These are phyloP conservation scores for Nerophis lumbriciformis DNA, from an alignment of 2,113 vertebrate species.

Conservation along the genomic window DNA sequence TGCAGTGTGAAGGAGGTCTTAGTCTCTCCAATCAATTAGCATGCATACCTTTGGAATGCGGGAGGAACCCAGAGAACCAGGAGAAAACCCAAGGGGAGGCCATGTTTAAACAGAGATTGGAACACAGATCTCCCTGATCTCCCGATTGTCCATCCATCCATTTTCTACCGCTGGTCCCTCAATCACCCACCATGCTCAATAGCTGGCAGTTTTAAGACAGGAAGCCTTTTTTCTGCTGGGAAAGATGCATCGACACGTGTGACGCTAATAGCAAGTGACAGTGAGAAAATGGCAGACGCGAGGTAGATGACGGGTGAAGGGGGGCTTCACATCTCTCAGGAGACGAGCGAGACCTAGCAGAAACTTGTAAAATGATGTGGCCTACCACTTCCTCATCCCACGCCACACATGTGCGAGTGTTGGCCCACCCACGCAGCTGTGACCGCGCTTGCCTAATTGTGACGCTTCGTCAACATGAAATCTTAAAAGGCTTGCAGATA, in stretches of 20 bases:
- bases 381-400: conserved; percentile 83
- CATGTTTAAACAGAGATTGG: no score
- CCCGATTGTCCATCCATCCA: no score
- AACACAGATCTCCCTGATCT: no score
- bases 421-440: conserved; percentile 76
- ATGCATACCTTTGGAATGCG: no score
- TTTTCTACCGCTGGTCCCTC: no score
- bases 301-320: conserved; percentile 19
- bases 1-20: no score
- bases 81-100: no score
- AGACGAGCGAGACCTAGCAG: conserved; percentile 70
- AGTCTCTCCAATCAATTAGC: no score
- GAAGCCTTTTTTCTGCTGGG: conserved; percentile 26
- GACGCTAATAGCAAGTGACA: conserved; percentile 44
- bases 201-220: conserved; percentile 12
- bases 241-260: conserved; percentile 31
- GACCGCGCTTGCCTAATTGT: conserved; percentile 24
- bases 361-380: conserved; percentile 82
- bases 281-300: conserved; percentile 13
- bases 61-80: no score
- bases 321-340: conserved; percentile 53
- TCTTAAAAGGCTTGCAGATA: no score
- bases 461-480: neutral
- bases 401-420: conserved; percentile 68
- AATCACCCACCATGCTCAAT: no score